These are phyloP conservation scores for Agrenia bidenticulata DNA, from an alignment of 2,888 invertebrate genomes.

Conservation along the genomic window DNA sequence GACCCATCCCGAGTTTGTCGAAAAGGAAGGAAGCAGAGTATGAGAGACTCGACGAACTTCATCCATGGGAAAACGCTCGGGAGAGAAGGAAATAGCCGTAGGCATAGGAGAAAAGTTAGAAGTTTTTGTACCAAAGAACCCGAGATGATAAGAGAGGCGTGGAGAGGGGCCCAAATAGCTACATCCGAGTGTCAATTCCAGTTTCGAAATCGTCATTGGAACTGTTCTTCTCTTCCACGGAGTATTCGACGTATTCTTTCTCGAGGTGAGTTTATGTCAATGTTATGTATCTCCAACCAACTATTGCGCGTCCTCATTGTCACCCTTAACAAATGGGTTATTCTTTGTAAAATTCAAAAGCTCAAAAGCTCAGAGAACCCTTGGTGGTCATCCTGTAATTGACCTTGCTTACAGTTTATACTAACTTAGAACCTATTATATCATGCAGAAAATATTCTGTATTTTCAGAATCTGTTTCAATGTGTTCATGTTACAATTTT, in stretches of 20 bases:
- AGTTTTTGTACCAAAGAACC: constrained; percentile 74
- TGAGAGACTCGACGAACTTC: constrained; percentile 46
- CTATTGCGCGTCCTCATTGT: not conserved
- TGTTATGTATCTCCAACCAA: not conserved
- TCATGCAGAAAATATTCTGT: too few relatives aligned
- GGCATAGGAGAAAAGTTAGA: constrained; percentile 56
- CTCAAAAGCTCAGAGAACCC: too few relatives aligned
- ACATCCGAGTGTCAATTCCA: constrained; percentile 85
- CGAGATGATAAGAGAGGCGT: constrained; percentile 76
- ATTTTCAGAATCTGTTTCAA: too few relatives aligned
- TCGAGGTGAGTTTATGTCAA: constrained; percentile 72
- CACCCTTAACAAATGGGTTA: not conserved
- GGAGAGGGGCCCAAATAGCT: constrained; percentile 77
- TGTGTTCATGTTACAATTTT: too few relatives aligned
- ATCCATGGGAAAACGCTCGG: constrained; percentile 21
- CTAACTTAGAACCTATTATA: too few relatives aligned
- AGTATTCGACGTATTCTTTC: constrained; percentile 81
- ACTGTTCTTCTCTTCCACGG: constrained; percentile 77
- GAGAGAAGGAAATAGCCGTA: constrained; percentile 44
- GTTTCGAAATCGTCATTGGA: constrained; percentile 82
- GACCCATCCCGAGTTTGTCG: constrained; percentile 87
- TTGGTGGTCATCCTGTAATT: too few relatives aligned
- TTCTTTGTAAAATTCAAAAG: not conserved
- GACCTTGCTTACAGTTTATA: too few relatives aligned
- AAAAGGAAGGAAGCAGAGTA: constrained; percentile 67